Evolutionary conservation across 2,888 invertebrate genomes (phyloP), one percentile per base, ranked within the genome.

Genomic region (Scaeva pyrastri): DNA sequence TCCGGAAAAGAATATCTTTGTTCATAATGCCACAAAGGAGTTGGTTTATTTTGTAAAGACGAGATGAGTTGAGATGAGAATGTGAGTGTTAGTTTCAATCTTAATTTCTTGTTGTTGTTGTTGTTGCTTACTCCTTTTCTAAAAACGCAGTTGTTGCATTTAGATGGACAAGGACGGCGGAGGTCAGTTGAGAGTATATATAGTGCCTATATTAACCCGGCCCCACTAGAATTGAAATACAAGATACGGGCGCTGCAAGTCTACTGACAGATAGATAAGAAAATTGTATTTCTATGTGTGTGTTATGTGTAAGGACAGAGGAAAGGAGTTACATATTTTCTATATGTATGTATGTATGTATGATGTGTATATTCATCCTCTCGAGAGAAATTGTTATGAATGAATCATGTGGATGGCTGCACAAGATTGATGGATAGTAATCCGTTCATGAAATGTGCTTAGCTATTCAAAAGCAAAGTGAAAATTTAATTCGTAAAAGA

Each of bases 391-490:
- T 75, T 73, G 50, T 72, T 80, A 80, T 85, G 85, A 85, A 80
- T 85, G 85, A 80, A 84, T 80, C 64, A 84, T 85, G 72, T 55
- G 58, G 71, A 72, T 72, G 85, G 85, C 75, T 80, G 80, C 62
- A 74, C 45, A 58, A 83, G 78, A 84, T 72, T 60, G 72, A 76
- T 81, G 72, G 75, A 66, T 50, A 21, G 39, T 36, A 16, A 48
- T 31, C 75, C 75, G 72, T 55, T 80, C 72, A 68, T 85, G 72
- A 81, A 85, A 80, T 85, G 75, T 72, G 80, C 75, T 76, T 76
- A 76, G 72, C 75, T 73, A 85, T 85, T 85, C 76, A 81, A 72
- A 80, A 81, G 60, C 80, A 80, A 72, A 85, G 81, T 80, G 80
- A 68, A 85, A 85, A 85, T 60, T 72, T 72, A 80, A 85, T 81